These are phyloP conservation scores for Aldabrachelys gigantea DNA, from an alignment of 2,113 vertebrate genomes.

Conservation along the genomic window DNA sequence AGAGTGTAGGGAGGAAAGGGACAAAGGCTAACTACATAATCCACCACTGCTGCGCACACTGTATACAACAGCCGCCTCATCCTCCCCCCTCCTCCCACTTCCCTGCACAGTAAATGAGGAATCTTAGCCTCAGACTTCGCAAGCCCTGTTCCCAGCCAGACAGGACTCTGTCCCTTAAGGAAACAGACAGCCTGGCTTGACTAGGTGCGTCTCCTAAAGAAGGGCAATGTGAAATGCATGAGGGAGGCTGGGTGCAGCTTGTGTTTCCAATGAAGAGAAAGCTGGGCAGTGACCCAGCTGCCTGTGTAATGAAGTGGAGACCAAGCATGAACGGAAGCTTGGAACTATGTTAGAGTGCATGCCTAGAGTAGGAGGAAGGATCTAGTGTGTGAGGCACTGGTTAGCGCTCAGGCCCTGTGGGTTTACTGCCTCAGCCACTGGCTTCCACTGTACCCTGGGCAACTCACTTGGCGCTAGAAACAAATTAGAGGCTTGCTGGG, in stretches of 20 bases:
- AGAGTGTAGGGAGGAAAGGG: accelerated
- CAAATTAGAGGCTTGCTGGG: not conserved
- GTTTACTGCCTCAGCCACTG: not conserved
- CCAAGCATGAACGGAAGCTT: not conserved
- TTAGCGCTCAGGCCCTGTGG: not conserved
- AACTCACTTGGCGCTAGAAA: not conserved
- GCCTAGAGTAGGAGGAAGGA: not conserved
- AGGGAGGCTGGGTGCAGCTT: not conserved
- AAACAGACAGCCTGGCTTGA: not conserved
- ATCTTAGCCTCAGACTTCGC: not conserved
- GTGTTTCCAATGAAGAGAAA: not conserved
- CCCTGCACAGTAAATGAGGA: not conserved
- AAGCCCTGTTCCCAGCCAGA: not conserved
- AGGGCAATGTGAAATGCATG: not conserved
- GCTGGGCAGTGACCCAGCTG: not conserved
- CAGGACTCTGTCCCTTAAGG: not conserved
- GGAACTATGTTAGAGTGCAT: not conserved
- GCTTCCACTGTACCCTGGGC: no score
- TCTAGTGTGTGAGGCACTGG: not conserved
- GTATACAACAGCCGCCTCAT: not conserved
- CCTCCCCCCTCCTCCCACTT: not conserved
- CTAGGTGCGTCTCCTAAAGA: not conserved
- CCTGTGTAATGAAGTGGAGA: not conserved
- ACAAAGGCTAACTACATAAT: not conserved
- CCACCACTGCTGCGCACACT: not conserved